These are phyloP conservation scores for Erebia ligea DNA, from an alignment of 2,888 invertebrate genomes.

Conservation along the genomic window DNA sequence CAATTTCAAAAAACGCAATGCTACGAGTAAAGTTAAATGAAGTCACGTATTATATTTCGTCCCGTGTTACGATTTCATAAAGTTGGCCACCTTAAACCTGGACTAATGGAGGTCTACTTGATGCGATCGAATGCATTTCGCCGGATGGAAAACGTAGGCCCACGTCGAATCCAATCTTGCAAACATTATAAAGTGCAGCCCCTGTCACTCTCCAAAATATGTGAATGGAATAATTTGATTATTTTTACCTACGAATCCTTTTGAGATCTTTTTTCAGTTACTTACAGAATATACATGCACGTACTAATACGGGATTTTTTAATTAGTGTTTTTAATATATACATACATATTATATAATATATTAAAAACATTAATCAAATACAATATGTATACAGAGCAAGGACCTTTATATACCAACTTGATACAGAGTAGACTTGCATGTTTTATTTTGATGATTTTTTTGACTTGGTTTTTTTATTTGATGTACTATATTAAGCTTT, in stretches of 20 bases:
- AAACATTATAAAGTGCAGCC: constrained; percentile 39
- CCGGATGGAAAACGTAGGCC: constrained; percentile 54
- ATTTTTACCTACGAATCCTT: constrained; percentile 16
- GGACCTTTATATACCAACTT: too few species aligned
- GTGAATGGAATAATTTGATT: constrained; percentile 26
- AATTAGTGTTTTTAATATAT: neutral
- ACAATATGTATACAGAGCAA: too few species aligned
- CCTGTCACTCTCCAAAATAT: constrained; percentile 29
- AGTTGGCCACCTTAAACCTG: constrained; percentile 42
- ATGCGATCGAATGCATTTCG: constrained; percentile 69
- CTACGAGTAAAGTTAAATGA: neutral
- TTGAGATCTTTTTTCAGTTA: neutral
- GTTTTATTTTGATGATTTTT: too few species aligned
- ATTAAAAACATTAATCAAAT: too few species aligned
- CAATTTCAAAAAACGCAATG: neutral
- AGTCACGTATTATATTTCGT: neutral
- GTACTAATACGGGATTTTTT: neutral
- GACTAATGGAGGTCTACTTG: constrained; percentile 69
- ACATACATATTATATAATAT: too few species aligned
- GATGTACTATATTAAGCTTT: too few species aligned
- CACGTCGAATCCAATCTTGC: constrained; percentile 44
- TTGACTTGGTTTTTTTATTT: too few species aligned
- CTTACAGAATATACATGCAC: neutral
- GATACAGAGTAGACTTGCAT: too few species aligned
- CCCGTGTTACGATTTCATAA: neutral